A percentile compares a stretch with the other conserved stretches of the same genome.
phyloP scores from a whole-genome alignment of 2,888 invertebrate genomes.

The Parnassius mnemosyne region DNA sequence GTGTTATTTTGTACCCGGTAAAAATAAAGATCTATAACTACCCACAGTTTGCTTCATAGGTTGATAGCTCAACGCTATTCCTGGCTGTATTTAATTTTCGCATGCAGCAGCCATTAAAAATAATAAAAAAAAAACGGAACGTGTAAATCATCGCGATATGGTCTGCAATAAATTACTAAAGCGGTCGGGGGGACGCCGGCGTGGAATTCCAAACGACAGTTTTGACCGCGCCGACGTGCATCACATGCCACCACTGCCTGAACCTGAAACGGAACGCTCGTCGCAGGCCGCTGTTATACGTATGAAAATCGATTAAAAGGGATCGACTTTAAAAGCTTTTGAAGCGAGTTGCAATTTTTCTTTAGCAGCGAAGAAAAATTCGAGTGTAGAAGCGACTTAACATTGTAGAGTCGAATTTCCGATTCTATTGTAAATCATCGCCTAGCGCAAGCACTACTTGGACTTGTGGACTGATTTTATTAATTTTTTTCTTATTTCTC shows the following conservation, averaged over 20 bases:
- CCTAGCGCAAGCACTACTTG: no score
- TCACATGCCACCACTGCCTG: constrained; percentile 22
- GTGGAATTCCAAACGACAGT: constrained; percentile 20
- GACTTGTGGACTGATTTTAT: no score
- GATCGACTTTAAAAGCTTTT: constrained; percentile 18
- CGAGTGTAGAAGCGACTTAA: no score
- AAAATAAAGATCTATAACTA: no score
- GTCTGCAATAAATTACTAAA: constrained; percentile 23
- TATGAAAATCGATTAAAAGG: constrained; percentile 24
- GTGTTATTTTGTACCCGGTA: no score
- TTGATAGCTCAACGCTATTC: no score
- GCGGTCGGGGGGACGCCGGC: constrained; percentile 3
- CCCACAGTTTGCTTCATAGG: no score
- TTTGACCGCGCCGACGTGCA: constrained; percentile 19
- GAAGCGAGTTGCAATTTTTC: not conserved
- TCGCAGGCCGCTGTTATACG: constrained; percentile 4
- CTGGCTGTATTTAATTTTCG: not conserved
- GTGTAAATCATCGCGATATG: constrained; percentile 26
- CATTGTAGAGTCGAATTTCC: no score
- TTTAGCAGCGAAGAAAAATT: not conserved
- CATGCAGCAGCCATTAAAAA: constrained; percentile 13
- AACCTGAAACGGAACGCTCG: constrained; percentile 21
- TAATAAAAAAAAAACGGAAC: constrained; percentile 15
- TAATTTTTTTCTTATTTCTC: no score
- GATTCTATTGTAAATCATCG: no score